Base-by-base conservation (phyloP, 1,140 invertebrate species). In the Trialeurodes vaporariorum region DNA sequence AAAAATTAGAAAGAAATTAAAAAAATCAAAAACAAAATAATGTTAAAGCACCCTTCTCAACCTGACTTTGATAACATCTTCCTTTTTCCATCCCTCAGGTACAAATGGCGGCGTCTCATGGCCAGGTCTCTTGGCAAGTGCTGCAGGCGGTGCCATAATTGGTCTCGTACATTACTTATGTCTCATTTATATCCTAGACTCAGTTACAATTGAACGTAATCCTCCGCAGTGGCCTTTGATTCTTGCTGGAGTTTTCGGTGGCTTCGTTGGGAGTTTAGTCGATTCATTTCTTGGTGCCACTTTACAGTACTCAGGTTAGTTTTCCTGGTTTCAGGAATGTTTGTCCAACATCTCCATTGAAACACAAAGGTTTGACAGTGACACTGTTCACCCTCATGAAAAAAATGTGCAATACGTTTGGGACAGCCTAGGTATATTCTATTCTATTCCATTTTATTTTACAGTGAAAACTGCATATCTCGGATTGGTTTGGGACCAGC, bases 241-340 rank as follows among this genome's bases (percentile, higher is more conserved):
- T 61, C 21, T 89, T 1, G 79, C 87, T 68, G 91, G 87, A 12
- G 84, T 82, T 2, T 71, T 89, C 49, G 86, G 83, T 61, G 93
- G 93, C 9, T 79, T 94, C 2, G 72, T 92, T 40, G 93, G 93
- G 2, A 93, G 91, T 61, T 67, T 93, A 5, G 76, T 94, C 60
- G 93, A 95, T 79, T 95, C 92, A 0, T 66, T 93, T 21, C 78
- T 95, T 60, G 93, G 93, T 34, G 93, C 92, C 12, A 87, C 88
- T 13, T 75, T 93, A 40, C 93, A 94, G 78, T 95, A 86, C 77
- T 93, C 91, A 71, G 93, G 91, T 90, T 80, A 77, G 66, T 73
- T 69, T 72, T n/a, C n/a, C n/a, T n/a, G n/a, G n/a, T n/a, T n/a
- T n/a, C n/a, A n/a, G n/a, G n/a, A n/a, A n/a, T n/a, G n/a, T n/a